Conservation (phyloP, 2,888 invertebrate genomes). For the Drosophila paranaensis region DNA sequence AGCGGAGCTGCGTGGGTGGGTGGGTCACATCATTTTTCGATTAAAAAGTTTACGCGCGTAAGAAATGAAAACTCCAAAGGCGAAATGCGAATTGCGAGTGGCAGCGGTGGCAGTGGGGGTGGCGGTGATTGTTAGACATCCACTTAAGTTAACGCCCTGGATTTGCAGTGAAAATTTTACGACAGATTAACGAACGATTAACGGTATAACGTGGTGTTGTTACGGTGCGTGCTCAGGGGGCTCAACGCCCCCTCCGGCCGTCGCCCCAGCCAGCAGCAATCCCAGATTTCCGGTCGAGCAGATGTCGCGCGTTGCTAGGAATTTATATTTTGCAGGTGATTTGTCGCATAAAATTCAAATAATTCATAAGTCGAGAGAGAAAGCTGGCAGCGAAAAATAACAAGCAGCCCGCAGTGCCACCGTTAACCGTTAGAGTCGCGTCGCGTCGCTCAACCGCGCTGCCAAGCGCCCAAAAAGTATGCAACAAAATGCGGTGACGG, state of each 20-base stretch:
- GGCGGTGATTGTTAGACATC: constrained; percentile 69
- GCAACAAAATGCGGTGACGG: constrained; percentile 63
- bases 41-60: constrained; percentile 65
- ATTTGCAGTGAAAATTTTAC: constrained; percentile 67
- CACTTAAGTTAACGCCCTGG: constrained; percentile 66
- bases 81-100: constrained; percentile 14
- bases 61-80: constrained; percentile 47
- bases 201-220: constrained; percentile 70
- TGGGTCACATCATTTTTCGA: constrained; percentile 74
- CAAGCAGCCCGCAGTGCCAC: constrained; percentile 55
- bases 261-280: constrained; percentile 1
- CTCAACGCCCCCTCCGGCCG: too few relatives aligned
- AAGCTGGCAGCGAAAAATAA: constrained; percentile 65
- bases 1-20: constrained; percentile 47
- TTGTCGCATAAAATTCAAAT: constrained; percentile 81
- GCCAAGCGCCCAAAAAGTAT: constrained; percentile 75
- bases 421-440: background rate
- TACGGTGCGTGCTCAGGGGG: constrained; percentile 65
- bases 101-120: constrained; percentile 26
- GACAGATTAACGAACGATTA: constrained; percentile 80
- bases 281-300: constrained; percentile 13
- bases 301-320: constrained; percentile 54
- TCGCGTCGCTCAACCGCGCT: constrained; percentile 26
- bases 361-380: constrained; percentile 71
- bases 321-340: constrained; percentile 80